These are phyloP conservation scores for Tenebrio molitor DNA, from an alignment of 1,140 invertebrate genomes.

Conservation along the genomic window DNA sequence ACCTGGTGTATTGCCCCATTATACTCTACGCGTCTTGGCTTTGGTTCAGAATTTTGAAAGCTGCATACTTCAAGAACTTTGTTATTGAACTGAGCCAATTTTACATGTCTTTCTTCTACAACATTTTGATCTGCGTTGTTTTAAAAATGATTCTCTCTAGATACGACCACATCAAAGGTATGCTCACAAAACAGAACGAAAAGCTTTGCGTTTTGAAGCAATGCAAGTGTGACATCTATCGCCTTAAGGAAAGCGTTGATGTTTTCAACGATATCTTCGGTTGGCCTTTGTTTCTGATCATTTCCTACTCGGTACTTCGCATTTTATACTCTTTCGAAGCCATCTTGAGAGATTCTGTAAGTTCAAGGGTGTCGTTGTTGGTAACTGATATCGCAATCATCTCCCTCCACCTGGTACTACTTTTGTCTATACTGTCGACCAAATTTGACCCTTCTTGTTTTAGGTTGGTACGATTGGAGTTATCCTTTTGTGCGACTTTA, in stretches of 20 bases:
- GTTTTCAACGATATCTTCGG: neutral
- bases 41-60: too few relatives aligned
- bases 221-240: neutral
- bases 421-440: too few relatives aligned
- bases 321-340: neutral
- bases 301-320: neutral
- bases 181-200: neutral
- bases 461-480: neutral
- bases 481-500: neutral
- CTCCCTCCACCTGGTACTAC: too few relatives aligned
- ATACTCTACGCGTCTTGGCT: too few relatives aligned
- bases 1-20: too few relatives aligned
- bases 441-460: neutral
- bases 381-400: neutral
- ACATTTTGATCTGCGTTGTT: neutral
- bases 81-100: neutral
- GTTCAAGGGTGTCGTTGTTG: neutral
- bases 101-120: neutral
- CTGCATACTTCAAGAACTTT: too few relatives aligned
- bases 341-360: neutral
- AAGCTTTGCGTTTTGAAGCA: neutral
- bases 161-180: neutral
- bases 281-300: neutral
- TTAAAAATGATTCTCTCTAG: neutral
- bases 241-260: neutral